Conservation (phyloP, 2,888 invertebrate genomes). For the Neelides folsomi region DNA sequence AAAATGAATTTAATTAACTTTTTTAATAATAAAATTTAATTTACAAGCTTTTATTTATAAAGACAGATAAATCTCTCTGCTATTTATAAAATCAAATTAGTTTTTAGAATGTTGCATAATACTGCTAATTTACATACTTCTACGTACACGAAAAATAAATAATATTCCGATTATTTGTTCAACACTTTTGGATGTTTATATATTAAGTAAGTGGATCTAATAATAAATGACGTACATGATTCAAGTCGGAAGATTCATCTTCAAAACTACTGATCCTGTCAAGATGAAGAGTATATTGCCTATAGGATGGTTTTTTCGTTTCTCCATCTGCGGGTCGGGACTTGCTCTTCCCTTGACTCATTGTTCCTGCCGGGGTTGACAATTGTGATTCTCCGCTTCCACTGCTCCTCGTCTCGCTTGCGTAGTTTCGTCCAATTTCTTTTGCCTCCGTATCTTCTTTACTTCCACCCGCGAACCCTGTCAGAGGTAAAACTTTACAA, state of each 20-base stretch:
- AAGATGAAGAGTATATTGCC: conserved; percentile 28
- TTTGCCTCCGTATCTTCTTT: no score
- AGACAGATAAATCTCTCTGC: no score
- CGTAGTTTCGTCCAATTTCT: no score
- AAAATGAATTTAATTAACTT: not conserved
- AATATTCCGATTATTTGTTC: no score
- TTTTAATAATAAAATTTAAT: no score
- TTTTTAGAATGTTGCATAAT: no score
- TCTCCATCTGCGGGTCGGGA: not conserved
- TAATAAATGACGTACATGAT: conserved; percentile 18
- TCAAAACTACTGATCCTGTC: conserved; percentile 31
- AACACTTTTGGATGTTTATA: no score
- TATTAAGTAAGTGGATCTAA: no score
- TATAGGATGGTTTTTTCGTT: conserved; percentile 21
- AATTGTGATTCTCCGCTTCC: conserved; percentile 28
- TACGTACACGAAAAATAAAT: no score
- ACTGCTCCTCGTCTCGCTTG: conserved; percentile 21
- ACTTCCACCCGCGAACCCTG: conserved; percentile 3
- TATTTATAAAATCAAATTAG: no score
- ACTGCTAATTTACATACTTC: no score
- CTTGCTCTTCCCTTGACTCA: conserved; percentile 19
- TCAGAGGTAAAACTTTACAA: not conserved
- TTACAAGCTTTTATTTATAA: no score
- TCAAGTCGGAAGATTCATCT: conserved; percentile 30
- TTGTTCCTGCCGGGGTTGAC: conserved; percentile 30